phyloP scores from a whole-genome alignment of 2,113 vertebrate species.

The Okapia johnstoni region DNA sequence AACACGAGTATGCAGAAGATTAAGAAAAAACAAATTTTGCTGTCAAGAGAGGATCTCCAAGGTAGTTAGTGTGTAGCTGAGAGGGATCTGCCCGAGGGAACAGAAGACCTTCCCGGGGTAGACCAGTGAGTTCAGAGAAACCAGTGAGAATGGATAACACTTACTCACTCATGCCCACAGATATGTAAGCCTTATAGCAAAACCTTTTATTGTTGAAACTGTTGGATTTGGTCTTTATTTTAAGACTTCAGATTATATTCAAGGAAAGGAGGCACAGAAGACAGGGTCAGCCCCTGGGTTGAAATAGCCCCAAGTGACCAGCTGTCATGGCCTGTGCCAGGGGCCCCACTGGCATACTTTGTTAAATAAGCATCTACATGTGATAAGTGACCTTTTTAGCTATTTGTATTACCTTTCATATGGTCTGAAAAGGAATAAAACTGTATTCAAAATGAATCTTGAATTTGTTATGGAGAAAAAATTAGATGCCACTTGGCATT shows the following conservation, averaged over 20 bases:
- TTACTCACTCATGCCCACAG: neutral
- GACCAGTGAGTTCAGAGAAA: neutral
- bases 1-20: neutral
- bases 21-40: neutral
- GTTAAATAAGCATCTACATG: neutral
- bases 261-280: neutral
- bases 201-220: neutral
- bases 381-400: neutral
- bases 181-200: neutral
- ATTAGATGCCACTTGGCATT: neutral
- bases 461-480: neutral
- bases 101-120: neutral
- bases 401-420: neutral
- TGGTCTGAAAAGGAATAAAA: neutral
- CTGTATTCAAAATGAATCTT: neutral
- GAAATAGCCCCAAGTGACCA: neutral
- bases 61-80: neutral
- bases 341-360: neutral
- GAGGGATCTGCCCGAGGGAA: fast-evolving
- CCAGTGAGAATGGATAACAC: neutral
- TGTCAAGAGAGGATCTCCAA: neutral
- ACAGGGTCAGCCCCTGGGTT: neutral
- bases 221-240: neutral
- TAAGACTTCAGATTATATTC: neutral
- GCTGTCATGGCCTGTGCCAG: neutral